Evolutionary conservation across 2,888 invertebrate species (phyloP), one percentile per base, ranked within the genome.

Genomic region (Standfussiana lucernea): DNA sequence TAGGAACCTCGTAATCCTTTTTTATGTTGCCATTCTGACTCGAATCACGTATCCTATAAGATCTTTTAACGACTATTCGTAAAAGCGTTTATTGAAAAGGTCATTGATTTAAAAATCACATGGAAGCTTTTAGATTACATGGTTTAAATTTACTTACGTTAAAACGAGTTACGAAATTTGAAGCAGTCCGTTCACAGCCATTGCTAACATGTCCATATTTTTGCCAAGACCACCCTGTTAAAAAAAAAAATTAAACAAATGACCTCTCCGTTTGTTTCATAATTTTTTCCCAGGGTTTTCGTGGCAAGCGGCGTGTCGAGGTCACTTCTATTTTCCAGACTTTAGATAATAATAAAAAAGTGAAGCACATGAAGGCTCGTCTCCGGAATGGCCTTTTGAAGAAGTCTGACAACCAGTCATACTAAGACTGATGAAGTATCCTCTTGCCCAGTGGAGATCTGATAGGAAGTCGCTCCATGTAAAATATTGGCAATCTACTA

Each of bases 11-110:
- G 77, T 76, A 82, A 87, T 79, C 74, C 74, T 81, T 79, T 82
- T 88, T 86, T 82, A 82, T 71, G 71, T 10, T n/a, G 75, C 45
- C 68, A 76, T 78, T 88, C 59, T 24, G 72, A 73, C 56, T 47
- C 64, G 64, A 65, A 61, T 59, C 79, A 79, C 87, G 75, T 79
- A 64, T 24, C 69, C 75, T 47, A 53, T 79, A 70, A 84, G 64
- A 68, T 70, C 28, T n/a, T 65, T 65, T 79, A 65, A 78, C 56
- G 61, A 32, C 59, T 21, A 68, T 75, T 64, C 79, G 64, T 79
- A 71, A 74, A 86, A 69, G 72, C 47, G 59, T 83, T 82, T 86
- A 86, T 78, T 78, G 84, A 71, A 73, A 68, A 72, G 40, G 61
- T 68, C 62, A 78, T 71, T 77, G 70, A 77, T 83, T 66, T 40